These are phyloP conservation scores for Sclerodermus sp. DNA, from an alignment of 2,888 invertebrate species.

Conservation along the genomic window DNA sequence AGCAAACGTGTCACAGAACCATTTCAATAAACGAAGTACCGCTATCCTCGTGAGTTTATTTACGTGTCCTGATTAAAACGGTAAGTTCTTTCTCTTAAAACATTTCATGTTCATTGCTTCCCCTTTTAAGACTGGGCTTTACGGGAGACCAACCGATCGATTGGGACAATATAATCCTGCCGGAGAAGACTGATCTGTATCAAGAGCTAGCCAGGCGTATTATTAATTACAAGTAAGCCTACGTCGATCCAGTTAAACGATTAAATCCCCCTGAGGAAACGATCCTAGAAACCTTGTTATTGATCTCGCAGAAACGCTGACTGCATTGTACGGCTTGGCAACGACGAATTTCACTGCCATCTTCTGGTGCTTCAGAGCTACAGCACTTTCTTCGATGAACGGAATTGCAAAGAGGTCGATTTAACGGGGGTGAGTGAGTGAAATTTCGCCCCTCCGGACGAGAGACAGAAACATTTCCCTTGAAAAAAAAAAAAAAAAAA, in stretches of 20 bases:
- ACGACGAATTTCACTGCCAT: constrained; percentile 71
- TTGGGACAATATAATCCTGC: constrained; percentile 67
- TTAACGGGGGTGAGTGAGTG: constrained; percentile 47
- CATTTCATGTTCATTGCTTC: too few relatives aligned
- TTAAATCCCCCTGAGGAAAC: not conserved
- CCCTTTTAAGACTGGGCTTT: constrained; percentile 68
- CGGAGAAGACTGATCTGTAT: constrained; percentile 70
- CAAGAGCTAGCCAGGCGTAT: constrained; percentile 68
- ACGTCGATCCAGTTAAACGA: not conserved
- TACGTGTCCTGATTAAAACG: not conserved
- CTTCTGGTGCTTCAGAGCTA: constrained; percentile 71
- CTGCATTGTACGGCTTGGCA: constrained; percentile 66
- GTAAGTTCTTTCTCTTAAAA: not conserved
- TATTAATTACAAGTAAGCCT: constrained; percentile 67
- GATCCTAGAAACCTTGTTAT: not conserved
- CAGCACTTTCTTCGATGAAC: constrained; percentile 66
- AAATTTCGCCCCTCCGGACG: too few relatives aligned
- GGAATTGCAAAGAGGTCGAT: constrained; percentile 48
- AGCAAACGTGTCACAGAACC: constrained; percentile 21
- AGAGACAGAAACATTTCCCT: not conserved
- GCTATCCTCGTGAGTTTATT: constrained; percentile 44
- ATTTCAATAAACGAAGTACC: constrained; percentile 39
- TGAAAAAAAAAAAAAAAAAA: too few relatives aligned
- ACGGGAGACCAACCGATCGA: constrained; percentile 63
- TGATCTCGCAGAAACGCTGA: constrained; percentile 64